Evolutionary conservation across 1,140 invertebrate genomes (phyloP).

Genomic region (Hylaeus volcanicus): DNA sequence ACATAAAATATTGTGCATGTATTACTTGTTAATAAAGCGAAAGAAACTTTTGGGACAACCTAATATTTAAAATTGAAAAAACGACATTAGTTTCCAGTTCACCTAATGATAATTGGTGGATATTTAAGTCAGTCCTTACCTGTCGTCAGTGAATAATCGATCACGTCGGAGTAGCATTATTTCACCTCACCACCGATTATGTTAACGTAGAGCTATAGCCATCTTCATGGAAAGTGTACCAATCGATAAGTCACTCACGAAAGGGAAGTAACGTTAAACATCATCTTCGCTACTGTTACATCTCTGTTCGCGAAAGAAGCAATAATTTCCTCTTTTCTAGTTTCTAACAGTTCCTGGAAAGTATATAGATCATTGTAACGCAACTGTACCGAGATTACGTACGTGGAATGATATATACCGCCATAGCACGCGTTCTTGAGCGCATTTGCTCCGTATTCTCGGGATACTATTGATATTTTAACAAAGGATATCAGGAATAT

Average conservation of each 20-base stretch:
- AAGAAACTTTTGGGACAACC: no score
- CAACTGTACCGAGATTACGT: neutral
- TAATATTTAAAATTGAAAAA: no score
- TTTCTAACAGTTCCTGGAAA: neutral
- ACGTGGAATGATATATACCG: neutral
- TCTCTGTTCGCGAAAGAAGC: neutral
- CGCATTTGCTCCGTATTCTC: constrained; percentile 1
- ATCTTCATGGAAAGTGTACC: neutral
- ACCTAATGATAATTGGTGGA: no score
- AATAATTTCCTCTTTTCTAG: neutral
- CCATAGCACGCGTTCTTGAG: neutral
- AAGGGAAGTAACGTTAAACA: constrained; percentile 13
- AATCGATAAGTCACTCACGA: neutral
- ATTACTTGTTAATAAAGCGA: no score
- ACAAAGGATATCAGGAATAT: neutral
- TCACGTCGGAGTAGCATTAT: no score
- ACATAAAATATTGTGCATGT: no score
- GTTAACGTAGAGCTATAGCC: neutral
- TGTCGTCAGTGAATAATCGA: no score
- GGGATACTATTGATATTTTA: constrained; percentile 6
- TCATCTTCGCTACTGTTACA: neutral
- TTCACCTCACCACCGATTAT: neutral
- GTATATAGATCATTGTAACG: neutral
- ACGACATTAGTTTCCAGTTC: no score
- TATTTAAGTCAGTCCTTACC: no score